Evolutionary conservation across 2,888 invertebrate genomes (phyloP).

Genomic region (Incurvaria masculella): DNA sequence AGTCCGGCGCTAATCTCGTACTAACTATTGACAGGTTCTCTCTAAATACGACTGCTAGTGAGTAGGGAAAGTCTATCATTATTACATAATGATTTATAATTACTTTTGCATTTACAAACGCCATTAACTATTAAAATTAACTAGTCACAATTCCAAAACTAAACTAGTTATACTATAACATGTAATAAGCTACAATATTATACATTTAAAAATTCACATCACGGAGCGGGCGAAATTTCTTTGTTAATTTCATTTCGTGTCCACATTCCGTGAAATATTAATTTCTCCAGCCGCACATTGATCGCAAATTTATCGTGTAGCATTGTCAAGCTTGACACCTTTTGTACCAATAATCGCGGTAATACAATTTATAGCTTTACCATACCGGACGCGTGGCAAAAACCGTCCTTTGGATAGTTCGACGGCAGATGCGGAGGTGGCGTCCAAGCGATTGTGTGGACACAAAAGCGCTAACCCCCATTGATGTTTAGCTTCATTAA

Average conservation of each 20-base stretch:
- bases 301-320: background rate
- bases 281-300: background rate
- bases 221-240: too few species aligned
- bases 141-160: too few species aligned
- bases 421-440: constrained; percentile 32
- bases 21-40: too few species aligned
- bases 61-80: too few species aligned
- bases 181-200: too few species aligned
- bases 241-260: background rate
- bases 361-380: constrained; percentile 35
- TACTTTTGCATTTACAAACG: too few species aligned
- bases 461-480: background rate
- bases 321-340: constrained; percentile 29
- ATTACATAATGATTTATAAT: too few species aligned
- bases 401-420: constrained; percentile 24
- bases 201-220: too few species aligned
- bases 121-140: too few species aligned
- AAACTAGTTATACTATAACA: too few species aligned
- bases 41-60: too few species aligned
- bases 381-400: constrained; percentile 36
- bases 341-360: constrained; percentile 37
- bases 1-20: too few species aligned
- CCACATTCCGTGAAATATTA: background rate
- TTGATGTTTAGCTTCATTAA: constrained; percentile 11
- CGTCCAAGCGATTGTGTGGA: background rate